These are phyloP conservation scores for Phalacrocorax aristotelis DNA, from an alignment of 2,113 vertebrate species.

Conservation along the genomic window DNA sequence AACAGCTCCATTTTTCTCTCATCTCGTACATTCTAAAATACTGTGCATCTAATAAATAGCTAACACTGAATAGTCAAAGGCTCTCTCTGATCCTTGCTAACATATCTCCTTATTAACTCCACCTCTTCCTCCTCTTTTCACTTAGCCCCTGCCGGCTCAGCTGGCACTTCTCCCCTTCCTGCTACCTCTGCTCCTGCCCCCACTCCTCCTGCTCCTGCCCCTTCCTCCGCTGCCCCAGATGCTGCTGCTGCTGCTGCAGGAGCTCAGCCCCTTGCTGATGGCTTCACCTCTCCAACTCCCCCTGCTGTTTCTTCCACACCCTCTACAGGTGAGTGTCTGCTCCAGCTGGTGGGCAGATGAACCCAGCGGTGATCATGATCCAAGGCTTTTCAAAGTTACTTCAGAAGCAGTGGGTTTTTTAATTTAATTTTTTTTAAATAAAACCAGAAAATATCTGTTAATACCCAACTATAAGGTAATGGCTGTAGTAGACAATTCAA, in stretches of 20 bases:
- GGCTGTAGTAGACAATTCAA: background rate
- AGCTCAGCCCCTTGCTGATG: slow-evolving; percentile 84
- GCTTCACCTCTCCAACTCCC: slow-evolving; percentile 90
- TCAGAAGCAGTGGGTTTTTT: background rate
- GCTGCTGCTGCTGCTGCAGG: slow-evolving; percentile 82
- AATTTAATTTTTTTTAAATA: background rate
- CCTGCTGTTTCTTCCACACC: slow-evolving; percentile 88
- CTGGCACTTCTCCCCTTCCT: slow-evolving; percentile 84
- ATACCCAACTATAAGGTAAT: background rate
- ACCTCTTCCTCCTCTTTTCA: slow-evolving; percentile 78
- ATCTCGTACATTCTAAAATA: slow-evolving; percentile 33
- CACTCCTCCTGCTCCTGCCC: slow-evolving; percentile 76
- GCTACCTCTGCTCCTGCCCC: slow-evolving; percentile 77
- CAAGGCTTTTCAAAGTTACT: background rate
- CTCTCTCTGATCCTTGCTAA: slow-evolving; percentile 75
- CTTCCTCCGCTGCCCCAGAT: slow-evolving; percentile 79
- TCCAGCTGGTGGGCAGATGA: slow-evolving; percentile 18
- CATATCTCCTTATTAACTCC: slow-evolving; percentile 74
- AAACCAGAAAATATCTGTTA: background rate
- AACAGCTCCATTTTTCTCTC: slow-evolving; percentile 35
- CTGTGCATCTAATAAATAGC: slow-evolving; percentile 45
- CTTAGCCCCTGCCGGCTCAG: slow-evolving; percentile 77
- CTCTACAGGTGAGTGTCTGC: slow-evolving; percentile 88
- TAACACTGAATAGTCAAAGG: slow-evolving; percentile 61
- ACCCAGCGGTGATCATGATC: background rate